A percentile compares a stretch with the other conserved stretches of the same genome.
Evolutionary conservation across 2,888 invertebrate genomes (phyloP).

Genomic region (Epinotia brunnichana): DNA sequence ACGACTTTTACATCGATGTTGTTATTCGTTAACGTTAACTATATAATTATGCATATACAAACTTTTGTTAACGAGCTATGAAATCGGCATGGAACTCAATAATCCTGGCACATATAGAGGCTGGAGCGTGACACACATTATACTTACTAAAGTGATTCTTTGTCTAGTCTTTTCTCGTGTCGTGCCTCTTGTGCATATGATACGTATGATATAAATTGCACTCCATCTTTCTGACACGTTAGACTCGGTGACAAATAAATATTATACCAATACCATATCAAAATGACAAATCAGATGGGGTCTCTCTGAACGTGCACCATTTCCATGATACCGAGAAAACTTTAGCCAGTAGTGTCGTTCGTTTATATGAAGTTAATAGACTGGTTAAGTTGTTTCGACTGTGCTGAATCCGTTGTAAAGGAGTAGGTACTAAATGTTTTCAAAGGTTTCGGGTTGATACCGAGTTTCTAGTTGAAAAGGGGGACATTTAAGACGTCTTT

Average conservation of each 20-base stretch:
- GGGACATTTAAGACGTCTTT: conserved; percentile 18
- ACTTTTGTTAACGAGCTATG: too few relatives aligned
- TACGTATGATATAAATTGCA: background rate
- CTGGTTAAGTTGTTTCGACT: background rate
- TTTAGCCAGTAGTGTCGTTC: background rate
- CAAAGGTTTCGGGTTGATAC: conserved; percentile 9
- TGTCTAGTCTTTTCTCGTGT: too few relatives aligned
- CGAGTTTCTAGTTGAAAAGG: conserved; percentile 8
- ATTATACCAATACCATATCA: background rate
- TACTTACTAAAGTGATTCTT: too few relatives aligned
- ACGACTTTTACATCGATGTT: too few relatives aligned
- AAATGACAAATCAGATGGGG: background rate
- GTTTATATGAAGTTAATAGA: background rate
- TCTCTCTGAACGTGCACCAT: background rate
- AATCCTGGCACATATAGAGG: too few relatives aligned
- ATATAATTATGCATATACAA: too few relatives aligned
- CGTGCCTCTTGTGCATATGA: too few relatives aligned
- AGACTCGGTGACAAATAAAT: background rate
- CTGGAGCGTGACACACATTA: too few relatives aligned
- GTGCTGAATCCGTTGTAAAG: conserved; percentile 3
- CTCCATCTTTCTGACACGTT: background rate
- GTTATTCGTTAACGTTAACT: too few relatives aligned
- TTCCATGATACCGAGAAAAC: background rate
- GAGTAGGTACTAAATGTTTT: conserved; percentile 22
- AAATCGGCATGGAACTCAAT: too few relatives aligned